Evolutionary conservation across 64 coral and sea anemone species (phyloP), one percentile per base, ranked within the genome.

Genomic region (Trachythela sp.): DNA sequence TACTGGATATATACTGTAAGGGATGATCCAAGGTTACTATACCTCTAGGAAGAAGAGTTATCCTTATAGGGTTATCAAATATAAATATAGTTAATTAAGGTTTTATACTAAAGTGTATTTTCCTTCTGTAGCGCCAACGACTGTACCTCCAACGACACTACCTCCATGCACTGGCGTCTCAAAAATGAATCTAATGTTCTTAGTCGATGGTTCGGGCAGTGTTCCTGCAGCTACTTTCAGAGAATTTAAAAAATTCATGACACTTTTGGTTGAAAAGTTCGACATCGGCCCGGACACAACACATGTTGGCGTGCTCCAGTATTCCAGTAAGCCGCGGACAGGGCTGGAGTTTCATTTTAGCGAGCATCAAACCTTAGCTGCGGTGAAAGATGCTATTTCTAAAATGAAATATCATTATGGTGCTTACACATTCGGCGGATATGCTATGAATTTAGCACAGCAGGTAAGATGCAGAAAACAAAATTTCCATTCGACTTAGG

Each of bases 131-230:
- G 56, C 56, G 4, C 56, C 56, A 27, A n/a, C 56, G 26, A 64
- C 56, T n/a, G 8, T 27, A 64, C 56, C 56, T n/a, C 56, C 56
- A 27, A 64, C 56, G 7, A 64, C 56, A 1, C 56, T 8, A 20
- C 20, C 56, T 22, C 56, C 18, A 35, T 80, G 75, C 18, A n/a
- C n/a, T n/a, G 30, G 37, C 20, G 30, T 80, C 31, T 34, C 37
- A 8, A 80, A 80, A 80, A 80, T 80, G 33, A 80, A 80, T 30
- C 15, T 80, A 17, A 6, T 80, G 75, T 80, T 80, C 75, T 39
- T 80, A 17, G 75, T 80, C 8, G 75, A 80, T 80, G 75, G 75
- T 36, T 80, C 75, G 15, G 75, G 75, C 26, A 80, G 75, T 22
- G 75, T 80, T 17, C 75, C 75, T 2, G 0, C 20, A 35, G 75